phyloP scores from a whole-genome alignment of 2,113 vertebrate species.

The Uria lomvia region DNA sequence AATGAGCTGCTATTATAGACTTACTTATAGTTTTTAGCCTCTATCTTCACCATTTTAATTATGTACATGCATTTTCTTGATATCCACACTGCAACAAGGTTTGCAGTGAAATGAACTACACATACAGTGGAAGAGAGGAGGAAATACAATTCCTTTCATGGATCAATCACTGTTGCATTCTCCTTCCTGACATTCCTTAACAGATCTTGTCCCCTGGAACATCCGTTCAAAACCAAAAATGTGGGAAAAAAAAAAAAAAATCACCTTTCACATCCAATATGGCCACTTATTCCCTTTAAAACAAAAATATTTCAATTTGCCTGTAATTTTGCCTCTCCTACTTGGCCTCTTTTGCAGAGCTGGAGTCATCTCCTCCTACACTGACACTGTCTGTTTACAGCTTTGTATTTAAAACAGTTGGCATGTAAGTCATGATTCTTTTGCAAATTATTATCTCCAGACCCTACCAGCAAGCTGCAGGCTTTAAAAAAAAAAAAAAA shows the following conservation, averaged over 20 bases:
- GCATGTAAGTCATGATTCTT: slow-evolving; percentile 53
- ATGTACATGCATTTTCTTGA: not conserved
- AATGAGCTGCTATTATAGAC: not conserved
- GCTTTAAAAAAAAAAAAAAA: not conserved
- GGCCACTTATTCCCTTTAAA: not conserved
- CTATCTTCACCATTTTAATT: not conserved
- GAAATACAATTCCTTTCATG: not conserved
- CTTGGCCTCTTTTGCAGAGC: slow-evolving; percentile 31
- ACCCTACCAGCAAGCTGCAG: slow-evolving; percentile 16
- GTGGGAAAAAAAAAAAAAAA: not conserved
- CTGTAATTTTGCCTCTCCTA: slow-evolving; percentile 19
- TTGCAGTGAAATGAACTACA: not conserved
- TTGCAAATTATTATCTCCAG: slow-evolving; percentile 46
- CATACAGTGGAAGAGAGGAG: not conserved
- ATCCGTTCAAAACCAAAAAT: not conserved
- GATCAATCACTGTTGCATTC: not conserved
- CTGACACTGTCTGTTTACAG: slow-evolving; percentile 51
- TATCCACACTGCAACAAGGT: not conserved
- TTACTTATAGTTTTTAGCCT: not conserved
- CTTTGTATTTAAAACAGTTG: slow-evolving; percentile 62
- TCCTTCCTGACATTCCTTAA: not conserved
- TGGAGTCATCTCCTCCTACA: slow-evolving; percentile 59
- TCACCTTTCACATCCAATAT: not conserved
- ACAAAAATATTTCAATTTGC: not conserved
- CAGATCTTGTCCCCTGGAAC: not conserved